Base-by-base conservation (phyloP, 2,888 invertebrate genomes). In the Xylophagus ater region DNA sequence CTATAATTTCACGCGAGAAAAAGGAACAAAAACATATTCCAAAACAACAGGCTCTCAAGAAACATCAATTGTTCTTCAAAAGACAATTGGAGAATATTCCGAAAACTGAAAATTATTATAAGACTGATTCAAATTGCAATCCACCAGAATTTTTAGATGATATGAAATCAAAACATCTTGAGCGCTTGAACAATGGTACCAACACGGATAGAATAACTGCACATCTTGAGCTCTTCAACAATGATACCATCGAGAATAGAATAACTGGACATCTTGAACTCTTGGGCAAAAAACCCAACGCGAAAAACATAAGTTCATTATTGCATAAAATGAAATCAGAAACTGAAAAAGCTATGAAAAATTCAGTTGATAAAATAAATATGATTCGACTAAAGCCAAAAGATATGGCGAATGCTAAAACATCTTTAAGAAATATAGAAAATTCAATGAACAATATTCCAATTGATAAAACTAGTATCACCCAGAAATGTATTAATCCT, bases 51-150 rank as follows among this genome's bases (percentile, higher is more conserved):
- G 59, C 56, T 13, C 50, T 65, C 5, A 65, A 65, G 48, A 65
- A 65, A 46, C 64, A 65, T 52, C 65, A 62, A 48, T 52, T 65
- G 41, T 65, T 56, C 47, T 62, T 52, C 37, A 64, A 60, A 49
- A 54, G 64, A 40, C 62, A 64, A 50, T 58, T 58, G 31, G 61
- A 60, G 40, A 56, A 53, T 44, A 59, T 62, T 53, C 58, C 57
- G n/a, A 49, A 51, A 35, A 51, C 50, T 34, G 56, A 56, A 34
- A 28, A 39, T 17, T 15, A 15, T 17, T 5, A 29, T 29, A 40
- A 43, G 37, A 40, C 37, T 35, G 59, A 61, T 48, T 30, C 43
- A 24, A 47, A 47, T 21, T n/a, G n/a, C n/a, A n/a, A n/a, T n/a
- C n/a, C n/a, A n/a, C n/a, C n/a, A n/a, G n/a, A n/a, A n/a, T n/a